Evolutionary conservation across 2,797 vertebrate genomes (phyloP).

Genomic region (Cyclopterus lumpus): DNA sequence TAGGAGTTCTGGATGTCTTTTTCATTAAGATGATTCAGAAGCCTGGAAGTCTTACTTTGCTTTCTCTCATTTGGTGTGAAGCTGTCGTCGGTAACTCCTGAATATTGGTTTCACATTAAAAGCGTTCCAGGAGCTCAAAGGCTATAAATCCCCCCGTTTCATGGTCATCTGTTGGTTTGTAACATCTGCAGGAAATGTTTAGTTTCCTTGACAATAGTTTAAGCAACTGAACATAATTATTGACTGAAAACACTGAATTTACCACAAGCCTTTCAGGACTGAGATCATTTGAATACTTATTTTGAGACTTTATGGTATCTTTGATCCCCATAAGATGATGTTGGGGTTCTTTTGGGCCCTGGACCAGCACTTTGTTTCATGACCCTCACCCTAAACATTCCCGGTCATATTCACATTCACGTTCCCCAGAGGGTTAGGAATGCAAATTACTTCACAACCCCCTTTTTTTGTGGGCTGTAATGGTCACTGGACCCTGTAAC

Average conservation of each 20-base stretch:
- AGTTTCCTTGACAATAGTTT: neutral
- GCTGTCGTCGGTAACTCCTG: neutral
- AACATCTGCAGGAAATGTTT: neutral
- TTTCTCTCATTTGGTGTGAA: neutral
- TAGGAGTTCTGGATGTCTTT: conserved; percentile 49
- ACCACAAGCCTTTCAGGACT: neutral
- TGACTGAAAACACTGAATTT: conserved; percentile 4
- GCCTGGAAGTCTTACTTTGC: neutral
- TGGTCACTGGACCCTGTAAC: neutral
- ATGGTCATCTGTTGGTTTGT: neutral
- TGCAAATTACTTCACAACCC: neutral
- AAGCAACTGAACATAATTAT: neutral
- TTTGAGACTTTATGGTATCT: too few relatives aligned
- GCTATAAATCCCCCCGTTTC: neutral
- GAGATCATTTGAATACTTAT: too few relatives aligned
- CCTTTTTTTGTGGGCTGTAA: neutral
- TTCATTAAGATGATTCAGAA: neutral
- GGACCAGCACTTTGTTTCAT: too few relatives aligned
- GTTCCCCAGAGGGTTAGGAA: too few relatives aligned
- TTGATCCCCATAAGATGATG: too few relatives aligned
- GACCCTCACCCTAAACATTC: too few relatives aligned
- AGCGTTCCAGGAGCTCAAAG: neutral
- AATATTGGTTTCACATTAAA: neutral
- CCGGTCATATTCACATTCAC: too few relatives aligned
- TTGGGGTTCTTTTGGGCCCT: too few relatives aligned